A percentile compares a stretch with the other conserved stretches of the same genome.
Evolutionary conservation across 2,797 vertebrate genomes (phyloP).

Genomic region (Sebastes matsubarae): DNA sequence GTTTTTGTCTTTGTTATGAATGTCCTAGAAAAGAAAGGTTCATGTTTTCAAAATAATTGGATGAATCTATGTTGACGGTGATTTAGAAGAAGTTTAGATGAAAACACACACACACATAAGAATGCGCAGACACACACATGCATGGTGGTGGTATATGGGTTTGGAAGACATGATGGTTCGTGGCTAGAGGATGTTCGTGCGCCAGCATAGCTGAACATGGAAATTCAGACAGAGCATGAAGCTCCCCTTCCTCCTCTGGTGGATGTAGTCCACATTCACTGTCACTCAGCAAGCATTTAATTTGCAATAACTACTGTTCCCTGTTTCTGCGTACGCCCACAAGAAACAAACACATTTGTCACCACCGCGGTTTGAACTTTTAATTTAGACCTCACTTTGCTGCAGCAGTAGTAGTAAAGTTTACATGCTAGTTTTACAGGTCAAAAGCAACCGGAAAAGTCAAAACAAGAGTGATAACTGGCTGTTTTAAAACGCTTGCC

Average conservation of each 20-base stretch:
- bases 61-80: constrained; percentile 5
- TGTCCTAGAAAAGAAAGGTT: not conserved
- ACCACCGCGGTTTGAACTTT: not conserved
- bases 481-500: constrained; percentile 18
- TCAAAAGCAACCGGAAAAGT: constrained; percentile 23
- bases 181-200: constrained; percentile 27
- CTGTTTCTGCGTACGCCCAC: not conserved
- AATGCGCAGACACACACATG: constrained; percentile 12
- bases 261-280: not conserved
- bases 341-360: not conserved
- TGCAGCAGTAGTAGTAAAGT: constrained; percentile 17
- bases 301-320: not conserved
- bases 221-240: constrained; percentile 44
- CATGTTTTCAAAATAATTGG: constrained; percentile 5
- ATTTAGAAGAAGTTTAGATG: not conserved
- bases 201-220: constrained; percentile 50
- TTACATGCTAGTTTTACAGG: constrained; percentile 14
- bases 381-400: not conserved
- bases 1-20: not conserved
- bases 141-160: constrained; percentile 4
- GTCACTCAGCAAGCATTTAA: not conserved
- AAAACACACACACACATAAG: constrained; percentile 12
- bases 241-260: constrained; percentile 28
- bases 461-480: constrained; percentile 34
- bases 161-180: constrained; percentile 44